A percentile compares a stretch with the other conserved stretches of the same genome.
These are phyloP conservation scores for Acanthisitta chloris DNA, from an alignment of 2,113 vertebrate genomes.

Conservation along the genomic window DNA sequence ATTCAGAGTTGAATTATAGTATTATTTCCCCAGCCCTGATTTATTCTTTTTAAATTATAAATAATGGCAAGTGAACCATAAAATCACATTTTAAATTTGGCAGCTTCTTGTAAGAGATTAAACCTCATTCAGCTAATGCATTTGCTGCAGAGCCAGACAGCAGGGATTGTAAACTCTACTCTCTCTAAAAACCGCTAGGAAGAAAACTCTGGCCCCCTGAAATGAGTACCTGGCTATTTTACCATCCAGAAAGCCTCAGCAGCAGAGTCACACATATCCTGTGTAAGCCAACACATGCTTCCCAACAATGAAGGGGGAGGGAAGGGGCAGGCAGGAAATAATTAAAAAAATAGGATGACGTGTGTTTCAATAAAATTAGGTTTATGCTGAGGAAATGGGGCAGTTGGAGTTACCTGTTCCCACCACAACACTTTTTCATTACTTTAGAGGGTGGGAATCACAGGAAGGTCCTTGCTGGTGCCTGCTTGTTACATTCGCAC, in stretches of 20 bases:
- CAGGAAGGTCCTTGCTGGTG: neutral
- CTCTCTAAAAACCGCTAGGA: neutral
- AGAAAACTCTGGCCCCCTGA: neutral
- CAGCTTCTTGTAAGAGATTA: neutral
- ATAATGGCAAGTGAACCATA: conserved; percentile 12
- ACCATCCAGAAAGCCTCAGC: neutral
- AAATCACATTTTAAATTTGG: neutral
- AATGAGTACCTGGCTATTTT: neutral
- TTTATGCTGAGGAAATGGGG: accelerated
- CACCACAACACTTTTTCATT: neutral
- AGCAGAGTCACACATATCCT: neutral
- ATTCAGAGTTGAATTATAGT: neutral
- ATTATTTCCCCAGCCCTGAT: neutral
- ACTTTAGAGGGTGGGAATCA: neutral
- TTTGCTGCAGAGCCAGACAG: neutral
- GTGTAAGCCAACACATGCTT: conserved; percentile 3
- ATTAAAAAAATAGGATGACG: neutral
- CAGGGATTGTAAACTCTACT: neutral
- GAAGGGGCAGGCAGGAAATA: neutral
- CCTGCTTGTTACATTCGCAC: neutral
- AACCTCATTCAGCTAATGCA: neutral
- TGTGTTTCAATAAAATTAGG: neutral
- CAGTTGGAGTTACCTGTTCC: neutral
- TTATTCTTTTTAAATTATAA: conserved; percentile 17
- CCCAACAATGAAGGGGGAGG: accelerated